phyloP scores from a whole-genome alignment of 2,888 invertebrate genomes.

The Rotaria socialis region DNA sequence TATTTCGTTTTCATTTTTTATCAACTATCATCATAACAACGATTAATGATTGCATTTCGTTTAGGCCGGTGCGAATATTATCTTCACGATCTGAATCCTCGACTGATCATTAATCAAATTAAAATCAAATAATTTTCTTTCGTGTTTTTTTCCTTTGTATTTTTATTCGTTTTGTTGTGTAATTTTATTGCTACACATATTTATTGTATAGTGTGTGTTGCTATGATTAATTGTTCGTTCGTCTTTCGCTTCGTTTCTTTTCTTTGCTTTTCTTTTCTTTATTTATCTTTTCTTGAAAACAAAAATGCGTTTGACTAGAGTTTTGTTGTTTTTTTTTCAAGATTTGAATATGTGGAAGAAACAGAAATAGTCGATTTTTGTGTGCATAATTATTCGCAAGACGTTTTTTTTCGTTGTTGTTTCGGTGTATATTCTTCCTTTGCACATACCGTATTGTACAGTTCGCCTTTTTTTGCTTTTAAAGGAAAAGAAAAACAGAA shows the following conservation, averaged over 20 bases:
- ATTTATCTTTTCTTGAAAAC: neutral
- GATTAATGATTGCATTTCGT: neutral
- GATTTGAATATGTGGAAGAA: neutral
- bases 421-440: neutral
- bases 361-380: neutral
- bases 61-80: neutral
- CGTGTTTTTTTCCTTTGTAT: neutral
- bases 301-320: neutral
- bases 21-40: neutral
- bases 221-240: neutral
- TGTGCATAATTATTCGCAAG: neutral
- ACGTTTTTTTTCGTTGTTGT: neutral
- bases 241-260: neutral
- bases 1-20: too few species aligned
- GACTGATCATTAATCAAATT: neutral
- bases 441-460: constrained; percentile 4
- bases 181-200: neutral
- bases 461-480: neutral
- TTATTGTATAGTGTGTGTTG: neutral
- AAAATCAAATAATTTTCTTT: too few species aligned
- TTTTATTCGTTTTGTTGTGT: neutral
- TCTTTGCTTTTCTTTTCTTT: neutral
- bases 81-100: neutral
- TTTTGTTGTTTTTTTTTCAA: neutral
- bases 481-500: neutral